phyloP scores from a whole-genome alignment of 2,888 invertebrate genomes.

The Leptinotarsa juncta region DNA sequence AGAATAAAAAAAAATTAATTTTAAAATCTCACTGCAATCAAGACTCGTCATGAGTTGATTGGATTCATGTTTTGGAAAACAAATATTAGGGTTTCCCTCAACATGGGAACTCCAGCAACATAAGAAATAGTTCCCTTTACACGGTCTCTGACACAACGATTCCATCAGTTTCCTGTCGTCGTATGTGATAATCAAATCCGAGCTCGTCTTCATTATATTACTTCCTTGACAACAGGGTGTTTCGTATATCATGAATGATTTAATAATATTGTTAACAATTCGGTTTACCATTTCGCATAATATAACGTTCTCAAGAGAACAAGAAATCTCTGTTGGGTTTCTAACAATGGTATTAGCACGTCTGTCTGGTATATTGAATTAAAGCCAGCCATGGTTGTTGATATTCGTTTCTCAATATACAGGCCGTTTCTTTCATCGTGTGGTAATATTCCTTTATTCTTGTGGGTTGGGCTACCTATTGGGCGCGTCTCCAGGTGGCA shows the following conservation, averaged over 20 bases:
- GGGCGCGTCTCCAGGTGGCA: no score
- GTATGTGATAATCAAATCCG: conserved; percentile 50
- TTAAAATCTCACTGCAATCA: no score
- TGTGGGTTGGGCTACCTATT: no score
- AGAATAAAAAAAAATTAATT: no score
- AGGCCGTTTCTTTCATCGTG: no score
- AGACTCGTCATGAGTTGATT: no score
- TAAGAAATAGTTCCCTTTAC: conserved; percentile 37
- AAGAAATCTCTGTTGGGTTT: conserved; percentile 11
- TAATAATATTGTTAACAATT: conserved; percentile 48
- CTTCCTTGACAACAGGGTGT: conserved; percentile 46
- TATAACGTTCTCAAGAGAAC: conserved; percentile 19
- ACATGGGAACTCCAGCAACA: conserved; percentile 47
- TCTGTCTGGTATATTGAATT: background rate
- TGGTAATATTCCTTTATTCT: no score
- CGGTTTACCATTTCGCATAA: conserved; percentile 31
- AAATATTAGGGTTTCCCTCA: background rate
- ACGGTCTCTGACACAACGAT: conserved; percentile 28
- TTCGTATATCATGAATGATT: conserved; percentile 44
- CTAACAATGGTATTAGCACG: background rate
- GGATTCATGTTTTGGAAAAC: background rate
- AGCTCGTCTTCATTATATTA: conserved; percentile 52
- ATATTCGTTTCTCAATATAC: no score
- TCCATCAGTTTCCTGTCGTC: conserved; percentile 41
- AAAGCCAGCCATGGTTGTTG: no score